phyloP scores from a whole-genome alignment of 2,888 invertebrate species.

The Tuberolachnus salignus region DNA sequence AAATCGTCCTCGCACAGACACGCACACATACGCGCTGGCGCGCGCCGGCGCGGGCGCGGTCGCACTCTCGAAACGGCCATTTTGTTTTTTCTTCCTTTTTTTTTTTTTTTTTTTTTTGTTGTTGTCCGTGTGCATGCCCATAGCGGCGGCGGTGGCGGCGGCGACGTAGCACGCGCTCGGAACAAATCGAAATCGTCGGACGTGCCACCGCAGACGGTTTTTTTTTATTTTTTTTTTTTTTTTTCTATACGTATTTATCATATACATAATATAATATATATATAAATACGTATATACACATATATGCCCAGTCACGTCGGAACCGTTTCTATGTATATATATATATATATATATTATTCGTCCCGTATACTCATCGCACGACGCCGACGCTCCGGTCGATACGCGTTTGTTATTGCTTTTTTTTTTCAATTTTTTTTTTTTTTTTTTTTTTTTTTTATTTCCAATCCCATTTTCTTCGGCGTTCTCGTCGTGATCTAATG shows the following conservation, averaged over 20 bases:
- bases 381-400: constrained; percentile 3
- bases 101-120: too few relatives aligned
- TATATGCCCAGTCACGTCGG: constrained; percentile 41
- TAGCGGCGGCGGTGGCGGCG: too few relatives aligned
- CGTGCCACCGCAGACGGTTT: constrained; percentile 46
- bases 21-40: not conserved
- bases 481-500: constrained; percentile 44
- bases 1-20: not conserved
- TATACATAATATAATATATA: too few relatives aligned
- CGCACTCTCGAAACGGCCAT: constrained; percentile 23
- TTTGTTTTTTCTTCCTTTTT: constrained; percentile 44
- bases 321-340: not conserved
- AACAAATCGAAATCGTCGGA: constrained; percentile 54
- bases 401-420: constrained; percentile 30
- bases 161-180: constrained; percentile 51
- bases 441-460: not conserved
- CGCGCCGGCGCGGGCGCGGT: too few relatives aligned
- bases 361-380: constrained; percentile 5
- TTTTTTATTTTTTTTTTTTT: not conserved
- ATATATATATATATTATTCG: not conserved
- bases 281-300: too few relatives aligned
- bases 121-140: constrained; percentile 36
- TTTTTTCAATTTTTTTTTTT: constrained; percentile 1
- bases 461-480: constrained; percentile 19
- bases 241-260: not conserved